Conservation (phyloP, 2,113 vertebrate species). For the Pseudopipra pipra region DNA sequence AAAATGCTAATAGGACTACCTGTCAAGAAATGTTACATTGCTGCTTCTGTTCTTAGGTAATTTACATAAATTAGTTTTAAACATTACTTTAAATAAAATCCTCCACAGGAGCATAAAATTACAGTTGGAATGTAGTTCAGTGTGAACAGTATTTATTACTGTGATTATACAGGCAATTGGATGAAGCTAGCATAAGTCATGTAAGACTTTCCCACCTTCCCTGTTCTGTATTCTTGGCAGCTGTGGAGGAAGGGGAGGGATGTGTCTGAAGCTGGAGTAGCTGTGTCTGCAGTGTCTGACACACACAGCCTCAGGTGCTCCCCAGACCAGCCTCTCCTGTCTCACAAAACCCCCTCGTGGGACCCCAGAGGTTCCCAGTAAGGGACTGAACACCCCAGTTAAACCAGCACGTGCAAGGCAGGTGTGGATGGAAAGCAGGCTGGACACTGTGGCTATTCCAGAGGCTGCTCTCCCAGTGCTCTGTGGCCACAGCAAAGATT, state of each 20-base stretch:
- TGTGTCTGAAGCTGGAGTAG: neutral
- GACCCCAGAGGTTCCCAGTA: neutral
- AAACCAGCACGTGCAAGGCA: neutral
- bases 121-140: neutral
- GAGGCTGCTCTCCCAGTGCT: neutral
- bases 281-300: neutral
- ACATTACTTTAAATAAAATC: constrained; percentile 51
- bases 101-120: constrained; percentile 56
- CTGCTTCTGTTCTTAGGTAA: constrained; percentile 55
- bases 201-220: neutral
- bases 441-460: neutral
- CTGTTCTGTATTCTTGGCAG: neutral
- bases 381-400: rapidly evolving
- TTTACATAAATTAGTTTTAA: constrained; percentile 68
- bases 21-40: constrained; percentile 54
- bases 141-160: constrained; percentile 12
- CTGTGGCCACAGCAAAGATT: neutral
- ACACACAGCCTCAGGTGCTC: neutral
- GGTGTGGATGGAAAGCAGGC: neutral
- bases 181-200: neutral
- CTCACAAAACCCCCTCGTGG: neutral
- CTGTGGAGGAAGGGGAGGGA: neutral
- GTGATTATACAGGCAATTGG: neutral
- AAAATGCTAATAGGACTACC: constrained; percentile 48
- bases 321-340: neutral